Conservation (phyloP, 2,888 invertebrate species). For the Halocaridina rubra region DNA sequence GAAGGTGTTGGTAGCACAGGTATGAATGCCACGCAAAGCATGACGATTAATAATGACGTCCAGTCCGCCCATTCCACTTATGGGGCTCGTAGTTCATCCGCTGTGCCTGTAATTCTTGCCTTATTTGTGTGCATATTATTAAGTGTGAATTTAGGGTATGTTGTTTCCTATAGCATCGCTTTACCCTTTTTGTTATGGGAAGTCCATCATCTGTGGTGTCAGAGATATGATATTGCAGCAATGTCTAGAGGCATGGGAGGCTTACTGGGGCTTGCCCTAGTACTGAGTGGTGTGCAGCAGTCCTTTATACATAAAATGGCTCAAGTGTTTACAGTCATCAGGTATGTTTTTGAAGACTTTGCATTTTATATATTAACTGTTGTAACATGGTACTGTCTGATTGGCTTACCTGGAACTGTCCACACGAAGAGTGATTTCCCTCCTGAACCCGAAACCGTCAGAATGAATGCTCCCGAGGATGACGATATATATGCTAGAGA, state of each 20-base stretch:
- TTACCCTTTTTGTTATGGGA: constrained; percentile 42
- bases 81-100: not conserved
- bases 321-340: constrained; percentile 12
- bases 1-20: not conserved
- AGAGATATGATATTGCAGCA: constrained; percentile 1
- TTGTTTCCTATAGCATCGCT: constrained; percentile 37
- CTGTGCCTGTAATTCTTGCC: constrained; percentile 31
- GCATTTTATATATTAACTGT: constrained; percentile 44
- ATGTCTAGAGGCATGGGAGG: not conserved
- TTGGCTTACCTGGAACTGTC: constrained; percentile 20
- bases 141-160: constrained; percentile 5
- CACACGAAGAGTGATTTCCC: not conserved
- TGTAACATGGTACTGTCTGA: constrained; percentile 19
- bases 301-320: constrained; percentile 4
- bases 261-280: constrained; percentile 24
- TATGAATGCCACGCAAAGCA: not conserved
- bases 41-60: not conserved
- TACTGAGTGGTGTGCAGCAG: constrained; percentile 39
- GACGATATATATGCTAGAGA: not conserved
- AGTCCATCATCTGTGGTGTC: constrained; percentile 28
- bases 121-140: constrained; percentile 36
- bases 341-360: constrained; percentile 47
- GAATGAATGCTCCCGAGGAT: not conserved
- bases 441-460: not conserved
- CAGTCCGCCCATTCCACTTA: not conserved